A percentile compares a stretch with the other conserved stretches of the same genome.
Evolutionary conservation across 2,113 vertebrate species (phyloP).

Genomic region (Ancistrus triradiatus): DNA sequence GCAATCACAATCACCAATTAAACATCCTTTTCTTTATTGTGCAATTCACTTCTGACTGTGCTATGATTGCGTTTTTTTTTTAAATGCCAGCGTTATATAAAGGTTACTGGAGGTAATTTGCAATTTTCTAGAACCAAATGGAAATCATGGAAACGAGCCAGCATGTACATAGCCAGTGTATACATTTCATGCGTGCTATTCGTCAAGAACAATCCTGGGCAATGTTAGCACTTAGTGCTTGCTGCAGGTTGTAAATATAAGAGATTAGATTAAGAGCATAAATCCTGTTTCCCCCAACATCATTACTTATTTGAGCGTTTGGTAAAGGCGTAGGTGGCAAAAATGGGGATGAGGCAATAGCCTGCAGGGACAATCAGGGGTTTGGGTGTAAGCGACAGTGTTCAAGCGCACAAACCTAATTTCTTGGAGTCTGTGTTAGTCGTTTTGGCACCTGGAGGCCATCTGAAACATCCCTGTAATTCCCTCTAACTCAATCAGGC

Average conservation of each 20-base stretch:
- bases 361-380: slow-evolving; percentile 14
- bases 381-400: slow-evolving; percentile 26
- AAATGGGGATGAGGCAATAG: slow-evolving; percentile 13
- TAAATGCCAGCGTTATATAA: background rate
- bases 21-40: slow-evolving; percentile 28
- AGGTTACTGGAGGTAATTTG: slow-evolving; percentile 33
- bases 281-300: slow-evolving; percentile 26
- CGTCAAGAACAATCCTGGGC: slow-evolving; percentile 7
- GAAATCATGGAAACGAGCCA: slow-evolving; percentile 3
- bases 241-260: slow-evolving; percentile 28
- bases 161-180: background rate
- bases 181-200: slow-evolving; percentile 10
- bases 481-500: slow-evolving; percentile 35
- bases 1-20: slow-evolving; percentile 48
- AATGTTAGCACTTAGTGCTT: slow-evolving; percentile 27
- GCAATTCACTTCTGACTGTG: slow-evolving; percentile 39
- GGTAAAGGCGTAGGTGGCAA: slow-evolving; percentile 22
- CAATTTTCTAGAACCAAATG: slow-evolving; percentile 18
- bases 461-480: slow-evolving; percentile 20
- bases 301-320: slow-evolving; percentile 28
- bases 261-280: slow-evolving; percentile 38
- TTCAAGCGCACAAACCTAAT: slow-evolving; percentile 32
- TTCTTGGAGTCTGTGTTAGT: slow-evolving; percentile 29
- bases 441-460: slow-evolving; percentile 24
- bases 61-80: slow-evolving; percentile 37